Conservation (phyloP, 1,140 invertebrate species). For the Meloidogyne floridensis region DNA sequence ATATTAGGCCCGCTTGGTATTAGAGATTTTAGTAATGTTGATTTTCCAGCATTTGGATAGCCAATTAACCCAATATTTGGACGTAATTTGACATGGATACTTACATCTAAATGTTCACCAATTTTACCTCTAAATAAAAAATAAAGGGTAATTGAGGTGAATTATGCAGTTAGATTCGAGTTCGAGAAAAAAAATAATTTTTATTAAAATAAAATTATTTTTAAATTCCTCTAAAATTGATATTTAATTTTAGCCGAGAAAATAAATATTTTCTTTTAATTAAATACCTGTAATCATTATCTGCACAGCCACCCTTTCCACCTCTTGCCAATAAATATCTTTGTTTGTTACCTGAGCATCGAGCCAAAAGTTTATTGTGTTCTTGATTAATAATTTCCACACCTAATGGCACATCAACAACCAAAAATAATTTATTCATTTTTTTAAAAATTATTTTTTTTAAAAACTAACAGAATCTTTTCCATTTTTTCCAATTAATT, state of each 20-base stretch:
- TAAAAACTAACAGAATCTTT: conserved; percentile 37
- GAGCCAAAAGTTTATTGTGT: conserved; percentile 41
- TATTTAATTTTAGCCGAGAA: too few species aligned
- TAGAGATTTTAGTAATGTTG: conserved; percentile 60
- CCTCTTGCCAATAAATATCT: conserved; percentile 59
- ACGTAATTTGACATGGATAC: conserved; percentile 55
- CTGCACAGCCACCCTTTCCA: conserved; percentile 53
- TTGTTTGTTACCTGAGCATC: conserved; percentile 45
- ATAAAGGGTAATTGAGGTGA: too few species aligned
- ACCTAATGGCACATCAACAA: conserved; percentile 59
- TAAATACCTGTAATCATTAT: conserved; percentile 54
- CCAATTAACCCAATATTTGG: conserved; percentile 63
- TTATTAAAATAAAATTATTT: too few species aligned
- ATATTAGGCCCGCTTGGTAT: conserved; percentile 51
- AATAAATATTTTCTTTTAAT: too few species aligned
- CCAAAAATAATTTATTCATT: conserved; percentile 16
- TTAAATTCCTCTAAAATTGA: too few species aligned
- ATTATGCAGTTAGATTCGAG: too few species aligned
- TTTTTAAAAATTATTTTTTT: conserved; percentile 11
- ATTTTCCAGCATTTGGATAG: conserved; percentile 65
- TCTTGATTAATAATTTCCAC: conserved; percentile 60
- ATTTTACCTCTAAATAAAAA: conserved; percentile 49
- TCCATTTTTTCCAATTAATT: conserved; percentile 51
- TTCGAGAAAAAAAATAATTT: too few species aligned
- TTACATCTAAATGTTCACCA: conserved; percentile 48